A percentile compares a stretch with the other conserved stretches of the same genome.
phyloP scores from a whole-genome alignment of 2,113 vertebrate genomes.

The Calonectris borealis region DNA sequence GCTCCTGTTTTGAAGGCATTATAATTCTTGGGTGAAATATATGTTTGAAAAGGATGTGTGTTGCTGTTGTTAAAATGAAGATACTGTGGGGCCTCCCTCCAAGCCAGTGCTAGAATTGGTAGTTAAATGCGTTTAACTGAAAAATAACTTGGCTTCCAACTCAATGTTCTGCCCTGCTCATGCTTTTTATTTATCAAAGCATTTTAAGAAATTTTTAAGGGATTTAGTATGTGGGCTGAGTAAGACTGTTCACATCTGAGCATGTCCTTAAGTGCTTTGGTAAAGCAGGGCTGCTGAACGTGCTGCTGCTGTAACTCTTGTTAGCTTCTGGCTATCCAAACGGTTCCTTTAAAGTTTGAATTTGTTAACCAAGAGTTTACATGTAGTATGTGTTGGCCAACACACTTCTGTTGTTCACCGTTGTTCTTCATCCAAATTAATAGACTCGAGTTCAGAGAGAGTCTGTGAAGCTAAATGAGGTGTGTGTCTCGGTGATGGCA shows the following conservation, averaged over 20 bases:
- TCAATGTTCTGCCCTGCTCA: not conserved
- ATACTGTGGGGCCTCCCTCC: not conserved
- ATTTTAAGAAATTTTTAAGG: not conserved
- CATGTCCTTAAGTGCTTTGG: not conserved
- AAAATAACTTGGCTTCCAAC: not conserved
- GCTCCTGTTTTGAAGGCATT: not conserved
- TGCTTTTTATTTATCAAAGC: not conserved
- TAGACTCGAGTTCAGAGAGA: not conserved
- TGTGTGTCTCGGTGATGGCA: not conserved
- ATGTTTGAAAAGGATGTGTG: not conserved
- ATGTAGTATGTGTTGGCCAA: not conserved
- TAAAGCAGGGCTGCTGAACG: not conserved
- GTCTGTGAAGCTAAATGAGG: not conserved
- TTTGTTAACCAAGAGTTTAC: not conserved
- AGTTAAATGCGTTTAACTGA: not conserved
- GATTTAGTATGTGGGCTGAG: not conserved
- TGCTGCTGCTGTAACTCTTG: not conserved
- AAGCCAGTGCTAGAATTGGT: not conserved
- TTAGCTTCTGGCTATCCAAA: not conserved
- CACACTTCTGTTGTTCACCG: not conserved
- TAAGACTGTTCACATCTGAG: not conserved
- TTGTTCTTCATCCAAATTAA: not conserved
- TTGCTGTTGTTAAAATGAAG: not conserved
- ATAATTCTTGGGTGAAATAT: not conserved
- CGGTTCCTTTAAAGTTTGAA: not conserved